Percentiles rank a stretch among this genome's conserved stretches.
Conservation (phyloP, 2,888 invertebrate species). For the Homarus gammarus region DNA sequence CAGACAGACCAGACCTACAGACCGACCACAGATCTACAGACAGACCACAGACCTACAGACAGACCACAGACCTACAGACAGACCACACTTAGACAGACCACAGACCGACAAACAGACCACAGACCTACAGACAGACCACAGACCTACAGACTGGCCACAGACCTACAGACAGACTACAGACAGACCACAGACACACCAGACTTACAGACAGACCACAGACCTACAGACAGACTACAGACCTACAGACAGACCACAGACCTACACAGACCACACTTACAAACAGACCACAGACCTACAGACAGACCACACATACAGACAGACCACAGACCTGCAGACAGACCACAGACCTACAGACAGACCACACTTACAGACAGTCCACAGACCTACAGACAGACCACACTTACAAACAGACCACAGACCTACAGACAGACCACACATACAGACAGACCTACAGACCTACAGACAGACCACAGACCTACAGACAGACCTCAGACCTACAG, state of each 20-base stretch:
- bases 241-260: slow-evolving; percentile 8
- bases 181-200: slow-evolving; percentile 22
- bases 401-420: too few species aligned
- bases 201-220: slow-evolving; percentile 10
- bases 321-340: too few species aligned
- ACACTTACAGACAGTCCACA: too few species aligned
- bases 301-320: too few species aligned
- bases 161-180: slow-evolving; percentile 8
- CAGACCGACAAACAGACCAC: slow-evolving; percentile 14
- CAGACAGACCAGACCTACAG: too few species aligned
- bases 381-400: too few species aligned
- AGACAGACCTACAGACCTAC: too few species aligned
- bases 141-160: slow-evolving; percentile 14
- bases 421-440: too few species aligned
- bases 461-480: too few species aligned
- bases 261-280: slow-evolving; percentile 12
- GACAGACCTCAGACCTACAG: too few species aligned
- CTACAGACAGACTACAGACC: slow-evolving; percentile 4
- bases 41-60: neutral
- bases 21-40: slow-evolving; percentile 17
- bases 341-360: too few species aligned
- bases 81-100: slow-evolving; percentile 23
- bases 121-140: slow-evolving; percentile 21
- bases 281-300: too few species aligned
- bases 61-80: neutral